Evolutionary conservation across 2,797 vertebrate genomes (phyloP), one percentile per base, ranked within the genome.

Genomic region (Lophotriccus pileatus): DNA sequence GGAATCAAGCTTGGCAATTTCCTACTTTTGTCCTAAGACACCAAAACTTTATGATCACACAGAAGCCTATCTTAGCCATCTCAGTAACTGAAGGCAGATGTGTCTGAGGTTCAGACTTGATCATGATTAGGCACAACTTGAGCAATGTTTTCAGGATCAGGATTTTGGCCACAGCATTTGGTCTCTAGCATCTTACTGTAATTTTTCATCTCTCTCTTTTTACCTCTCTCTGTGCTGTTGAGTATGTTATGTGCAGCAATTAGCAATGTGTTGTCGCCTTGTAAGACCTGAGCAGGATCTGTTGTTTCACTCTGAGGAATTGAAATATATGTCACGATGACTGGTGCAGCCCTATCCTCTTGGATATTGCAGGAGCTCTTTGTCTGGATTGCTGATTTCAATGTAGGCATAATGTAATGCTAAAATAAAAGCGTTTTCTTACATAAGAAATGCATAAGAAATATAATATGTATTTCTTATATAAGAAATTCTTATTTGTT

Each of bases 1-100:
- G 62, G 60, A 89, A 56, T 84, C 69, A 46, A 81, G 49, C 53
- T 91, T 94, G 73, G 62, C 68, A 93, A 85, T 95, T 94, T 94
- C 76, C 85, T 89, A 27, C 60, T 77, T 72, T 91, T 91, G 69
- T 83, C 68, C 28, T 91, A 88, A 77, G 82, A 52, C 49, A 90
- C 32, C 23, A 95, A 37, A 95, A 77, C 30, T 59, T 91, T 46
- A 63, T 70, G 52, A 67, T 87, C 47, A 11, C 0, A 3, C 39
- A 58, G 67, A 91, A 89, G 43, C 13, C 2, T 59, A 19, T 79
- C 39, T 76, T 89, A 46, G 22, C 75, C 27, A 22, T 70, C 34
- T 85, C 41, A 19, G 44, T 82, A 73, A 56, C 68, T 77, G 68
- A 83, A 67, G 55, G 52, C 37, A 83, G 63, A 89, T 56, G 39